Evolutionary conservation across 2,888 invertebrate genomes (phyloP), one percentile per base, ranked within the genome.

Genomic region (Onthophagus sagittarius): DNA sequence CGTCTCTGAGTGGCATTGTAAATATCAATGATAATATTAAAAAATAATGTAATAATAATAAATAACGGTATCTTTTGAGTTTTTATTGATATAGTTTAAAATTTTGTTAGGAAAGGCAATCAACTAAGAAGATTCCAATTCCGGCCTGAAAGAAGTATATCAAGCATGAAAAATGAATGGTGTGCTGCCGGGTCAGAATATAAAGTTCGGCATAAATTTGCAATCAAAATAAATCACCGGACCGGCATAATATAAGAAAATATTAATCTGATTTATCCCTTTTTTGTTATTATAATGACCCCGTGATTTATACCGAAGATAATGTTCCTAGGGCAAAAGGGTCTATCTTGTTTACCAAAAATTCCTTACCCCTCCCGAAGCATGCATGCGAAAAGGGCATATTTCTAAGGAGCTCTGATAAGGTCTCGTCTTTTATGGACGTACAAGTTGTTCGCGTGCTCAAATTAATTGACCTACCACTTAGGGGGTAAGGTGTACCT

Each of bases 281-380:
- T 72, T 73, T 74, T 74, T 74, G 72, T 74, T 74, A 74, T 72
- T 74, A 74, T 72, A 74, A 74, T 74, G 74, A 74, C 63, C 65
- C 63, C 15, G 69, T 69, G 74, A 69, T 71, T 74, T 73, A 73
- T 70, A 64, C 23, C 13, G 11, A 14, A 67, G 74, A 74, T 74
- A 71, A 74, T 39, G 69, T 74, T 23, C 72, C 62, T 9, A 31
- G 31, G 23, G 32, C 64, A 23, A n/a, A 63, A 62, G 32, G 9
- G 63, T 32, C 62, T 73, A 73, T 73, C 70, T 73, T 73, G 73
- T 73, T 73, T 73, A 73, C 73, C 71, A 62, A 73, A 73, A 67
- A 67, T 31, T 67, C 67, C 5, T 53, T 53, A 7, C 39, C 39
- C 9, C 39, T 53, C 7, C 39, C 39, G 5, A 11, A 53, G 39